Evolutionary conservation across 2,113 vertebrate species (phyloP).

Genomic region (Todiramphus saurophagus): DNA sequence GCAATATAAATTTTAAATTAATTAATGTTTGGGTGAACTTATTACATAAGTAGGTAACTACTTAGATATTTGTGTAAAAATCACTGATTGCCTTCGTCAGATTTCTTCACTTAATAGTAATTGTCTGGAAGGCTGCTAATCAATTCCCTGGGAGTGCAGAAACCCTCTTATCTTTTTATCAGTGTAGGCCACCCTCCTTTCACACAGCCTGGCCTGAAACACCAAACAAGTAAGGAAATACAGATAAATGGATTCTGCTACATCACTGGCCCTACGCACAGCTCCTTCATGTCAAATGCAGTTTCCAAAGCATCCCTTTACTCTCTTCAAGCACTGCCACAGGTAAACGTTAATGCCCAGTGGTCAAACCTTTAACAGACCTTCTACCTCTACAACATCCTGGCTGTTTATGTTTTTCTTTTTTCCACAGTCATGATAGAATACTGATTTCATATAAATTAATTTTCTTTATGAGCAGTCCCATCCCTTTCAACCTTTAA

Average conservation of each 20-base stretch:
- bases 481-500: neutral
- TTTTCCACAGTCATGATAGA: neutral
- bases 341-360: fast-evolving
- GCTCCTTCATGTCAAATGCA: neutral
- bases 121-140: neutral
- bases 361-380: neutral
- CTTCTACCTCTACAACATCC: neutral
- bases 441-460: neutral
- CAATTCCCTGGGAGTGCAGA: neutral
- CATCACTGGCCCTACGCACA: fast-evolving
- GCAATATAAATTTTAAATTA: neutral
- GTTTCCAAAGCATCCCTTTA: neutral
- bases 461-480: neutral
- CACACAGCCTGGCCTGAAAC: neutral
- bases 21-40: neutral
- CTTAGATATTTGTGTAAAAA: neutral
- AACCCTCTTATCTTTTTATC: neutral
- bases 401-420: neutral
- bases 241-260: neutral
- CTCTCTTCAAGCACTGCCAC: neutral
- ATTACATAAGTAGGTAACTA: neutral
- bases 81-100: neutral
- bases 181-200: neutral
- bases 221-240: neutral
- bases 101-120: neutral